Base-by-base conservation (phyloP, 2,888 invertebrate species). In the Deilephila porcellus region DNA sequence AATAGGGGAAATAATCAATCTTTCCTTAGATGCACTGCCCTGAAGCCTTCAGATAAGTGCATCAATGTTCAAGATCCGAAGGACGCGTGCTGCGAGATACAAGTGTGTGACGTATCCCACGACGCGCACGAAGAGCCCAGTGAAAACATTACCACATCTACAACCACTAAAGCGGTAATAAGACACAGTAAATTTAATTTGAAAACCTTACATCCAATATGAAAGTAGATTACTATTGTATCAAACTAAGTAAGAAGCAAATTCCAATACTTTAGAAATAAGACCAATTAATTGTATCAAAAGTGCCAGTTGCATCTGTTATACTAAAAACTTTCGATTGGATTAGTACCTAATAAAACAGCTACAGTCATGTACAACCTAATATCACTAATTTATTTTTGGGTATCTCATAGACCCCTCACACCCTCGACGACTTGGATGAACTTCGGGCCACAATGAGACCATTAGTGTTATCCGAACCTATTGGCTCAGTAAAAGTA, bases 31-130 rank as follows among this genome's bases (percentile, higher is more conserved):
- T 97, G 97, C 83, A 95, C 95, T 7, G 94, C 95, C 6, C 89
- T 96, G 2, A 92, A 90, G 34, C 90, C 91, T 32, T 95, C 95
- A 45, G 97, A 98, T 74, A 96, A 97, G 84, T 98, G 98, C 86
- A 97, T 98, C 63, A 96, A 97, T 82, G 96, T 98, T 0, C 96
- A 97, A 78, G 98, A 98, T 88, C 97, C 97, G 0, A 96, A 96
- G 72, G 98, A 98, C 86, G 93, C 96, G 1, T 98, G 98, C 86
- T 98, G 98, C 83, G 97, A 97, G 80, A 96, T 98, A 77, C 97
- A 98, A 76, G 95, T 98, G 4, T 98, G 98, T 86, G 98, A 98
- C 84, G 98, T 98, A 5, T 97, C 97, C 0, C 95, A 97, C 29
- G 97, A 97, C 77, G 97, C 96, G 72, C 97, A 97, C 78, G 97